These are phyloP conservation scores for Stichopus chloronotus DNA, from an alignment of 35 echinoderm and acorn worm species.

Conservation along the genomic window DNA sequence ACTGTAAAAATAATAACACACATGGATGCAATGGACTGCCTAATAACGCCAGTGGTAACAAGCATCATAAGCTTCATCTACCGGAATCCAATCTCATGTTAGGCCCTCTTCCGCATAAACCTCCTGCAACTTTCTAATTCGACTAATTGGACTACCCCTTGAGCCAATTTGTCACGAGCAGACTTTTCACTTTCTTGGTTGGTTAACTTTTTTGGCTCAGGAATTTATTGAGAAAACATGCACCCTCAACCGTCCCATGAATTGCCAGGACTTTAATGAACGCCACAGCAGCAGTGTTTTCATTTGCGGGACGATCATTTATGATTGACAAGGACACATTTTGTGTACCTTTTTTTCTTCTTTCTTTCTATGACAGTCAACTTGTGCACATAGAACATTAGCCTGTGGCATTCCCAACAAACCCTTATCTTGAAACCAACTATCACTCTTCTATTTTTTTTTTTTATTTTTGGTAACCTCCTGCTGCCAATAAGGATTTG, in stretches of 20 bases:
- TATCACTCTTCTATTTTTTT: not conserved
- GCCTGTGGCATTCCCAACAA: conserved; percentile 22
- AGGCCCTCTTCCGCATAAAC: conserved; percentile 33
- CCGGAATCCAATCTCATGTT: conserved; percentile 27
- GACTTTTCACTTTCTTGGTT: conserved; percentile 48
- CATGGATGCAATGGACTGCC: not conserved
- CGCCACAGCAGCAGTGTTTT: conserved; percentile 31
- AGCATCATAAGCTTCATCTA: not conserved
- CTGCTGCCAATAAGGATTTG: not conserved
- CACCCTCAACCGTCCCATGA: conserved; percentile 38
- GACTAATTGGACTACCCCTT: conserved; percentile 52
- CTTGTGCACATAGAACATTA: conserved; percentile 31
- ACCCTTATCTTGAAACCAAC: not conserved
- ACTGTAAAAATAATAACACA: conserved; percentile 6
- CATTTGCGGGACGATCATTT: conserved; percentile 13
- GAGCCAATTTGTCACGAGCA: conserved; percentile 48
- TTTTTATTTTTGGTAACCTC: not conserved
- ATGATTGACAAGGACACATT: conserved; percentile 48
- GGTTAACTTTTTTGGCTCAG: conserved; percentile 33
- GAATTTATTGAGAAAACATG: conserved; percentile 58
- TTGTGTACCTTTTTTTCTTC: not conserved
- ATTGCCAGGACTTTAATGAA: conserved; percentile 24
- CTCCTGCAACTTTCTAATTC: conserved; percentile 45
- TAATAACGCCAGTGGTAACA: not conserved
- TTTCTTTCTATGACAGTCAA: not conserved